phyloP scores from a whole-genome alignment of 1,140 invertebrate genomes.

The Diachasma alloeum region DNA sequence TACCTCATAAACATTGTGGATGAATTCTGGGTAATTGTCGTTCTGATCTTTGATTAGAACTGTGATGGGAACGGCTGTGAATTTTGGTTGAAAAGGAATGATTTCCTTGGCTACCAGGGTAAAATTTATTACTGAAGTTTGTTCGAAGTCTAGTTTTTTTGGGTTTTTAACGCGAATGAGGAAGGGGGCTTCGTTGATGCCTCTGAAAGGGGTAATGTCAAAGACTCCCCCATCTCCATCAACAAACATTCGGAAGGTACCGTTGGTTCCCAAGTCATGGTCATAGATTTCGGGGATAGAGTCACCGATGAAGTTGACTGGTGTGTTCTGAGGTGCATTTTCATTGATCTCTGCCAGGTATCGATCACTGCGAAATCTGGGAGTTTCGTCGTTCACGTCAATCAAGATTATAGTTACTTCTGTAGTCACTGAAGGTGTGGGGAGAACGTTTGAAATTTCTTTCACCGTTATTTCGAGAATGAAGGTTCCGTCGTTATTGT shows the following conservation, averaged over 20 bases:
- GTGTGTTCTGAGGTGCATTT: slow-evolving; percentile 90
- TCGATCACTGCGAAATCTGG: slow-evolving; percentile 78
- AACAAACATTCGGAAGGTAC: slow-evolving; percentile 86
- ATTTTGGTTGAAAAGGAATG: slow-evolving; percentile 75
- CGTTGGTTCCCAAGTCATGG: slow-evolving; percentile 93
- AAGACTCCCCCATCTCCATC: slow-evolving; percentile 85
- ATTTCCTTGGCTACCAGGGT: slow-evolving; percentile 87
- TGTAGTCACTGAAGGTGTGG: slow-evolving; percentile 80
- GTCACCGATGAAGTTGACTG: slow-evolving; percentile 84
- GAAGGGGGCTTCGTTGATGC: slow-evolving; percentile 92
- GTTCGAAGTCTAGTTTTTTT: slow-evolving; percentile 85
- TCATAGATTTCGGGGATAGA: slow-evolving; percentile 88
- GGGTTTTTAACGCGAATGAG: slow-evolving; percentile 89
- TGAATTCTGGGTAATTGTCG: slow-evolving; percentile 93
- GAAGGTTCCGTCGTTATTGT: slow-evolving; percentile 83
- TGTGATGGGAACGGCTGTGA: slow-evolving; percentile 83
- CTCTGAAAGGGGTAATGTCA: slow-evolving; percentile 86
- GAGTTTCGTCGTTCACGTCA: slow-evolving; percentile 95
- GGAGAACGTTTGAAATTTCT: slow-evolving; percentile 68
- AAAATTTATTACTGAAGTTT: slow-evolving; percentile 80
- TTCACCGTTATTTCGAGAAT: slow-evolving; percentile 83
- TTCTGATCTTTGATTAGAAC: slow-evolving; percentile 91
- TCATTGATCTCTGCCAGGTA: slow-evolving; percentile 92
- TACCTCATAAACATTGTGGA: slow-evolving; percentile 78
- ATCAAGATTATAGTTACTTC: slow-evolving; percentile 91